A percentile compares a stretch with the other conserved stretches of the same genome.
Evolutionary conservation across 1,140 invertebrate species (phyloP).

Genomic region (Ostrea denselamellosa): DNA sequence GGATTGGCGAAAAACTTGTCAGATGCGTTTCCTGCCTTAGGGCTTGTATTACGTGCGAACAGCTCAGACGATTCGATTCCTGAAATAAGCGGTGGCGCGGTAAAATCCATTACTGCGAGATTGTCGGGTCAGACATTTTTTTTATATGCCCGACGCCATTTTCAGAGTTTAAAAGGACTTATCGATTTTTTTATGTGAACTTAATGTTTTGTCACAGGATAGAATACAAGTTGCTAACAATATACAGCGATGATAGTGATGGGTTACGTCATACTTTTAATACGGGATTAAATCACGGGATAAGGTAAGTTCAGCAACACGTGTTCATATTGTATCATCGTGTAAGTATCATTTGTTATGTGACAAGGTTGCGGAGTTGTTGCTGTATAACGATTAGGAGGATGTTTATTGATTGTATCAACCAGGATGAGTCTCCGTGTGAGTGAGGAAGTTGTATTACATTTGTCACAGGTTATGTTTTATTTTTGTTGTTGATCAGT

Average conservation of each 20-base stretch:
- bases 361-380: constrained; percentile 16
- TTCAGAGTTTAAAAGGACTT: neutral
- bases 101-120: constrained; percentile 17
- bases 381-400: constrained; percentile 23
- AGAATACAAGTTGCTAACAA: constrained; percentile 17
- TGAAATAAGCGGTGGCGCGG: constrained; percentile 8
- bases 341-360: neutral
- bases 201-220: constrained; percentile 14
- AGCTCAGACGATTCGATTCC: constrained; percentile 34
- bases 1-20: constrained; percentile 24
- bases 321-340: constrained; percentile 11
- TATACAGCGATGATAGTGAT: neutral
- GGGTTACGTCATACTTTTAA: constrained; percentile 14
- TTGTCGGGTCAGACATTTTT: constrained; percentile 28
- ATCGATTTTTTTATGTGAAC: constrained; percentile 36
- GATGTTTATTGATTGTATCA: constrained; percentile 37
- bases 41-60: constrained; percentile 34
- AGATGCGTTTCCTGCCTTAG: constrained; percentile 14
- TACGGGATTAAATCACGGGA: constrained; percentile 10
- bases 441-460: neutral
- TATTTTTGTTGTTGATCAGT: too few relatives aligned
- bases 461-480: too few relatives aligned
- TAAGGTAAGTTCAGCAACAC: neutral
- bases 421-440: constrained; percentile 13
- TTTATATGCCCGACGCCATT: constrained; percentile 17